These are phyloP conservation scores for Mormyrops boulengeri DNA, from an alignment of 2,797 vertebrate genomes.

Conservation along the genomic window DNA sequence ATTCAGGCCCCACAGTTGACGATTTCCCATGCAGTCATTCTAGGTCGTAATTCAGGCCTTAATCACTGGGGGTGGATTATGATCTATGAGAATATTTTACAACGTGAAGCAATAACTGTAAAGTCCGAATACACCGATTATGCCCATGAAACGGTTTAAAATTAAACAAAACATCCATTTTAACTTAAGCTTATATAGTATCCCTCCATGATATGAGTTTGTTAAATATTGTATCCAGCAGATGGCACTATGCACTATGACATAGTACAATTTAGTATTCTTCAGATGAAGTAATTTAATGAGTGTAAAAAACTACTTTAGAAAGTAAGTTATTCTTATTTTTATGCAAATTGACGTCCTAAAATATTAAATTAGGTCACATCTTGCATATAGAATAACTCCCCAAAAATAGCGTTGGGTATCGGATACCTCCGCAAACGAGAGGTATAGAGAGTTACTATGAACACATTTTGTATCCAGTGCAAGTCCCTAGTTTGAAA, in stretches of 20 bases:
- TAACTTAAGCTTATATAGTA: neutral
- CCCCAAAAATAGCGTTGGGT: neutral
- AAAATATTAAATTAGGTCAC: conserved; percentile 1
- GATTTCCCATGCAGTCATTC: neutral
- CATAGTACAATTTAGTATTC: neutral
- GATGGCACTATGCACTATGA: conserved; percentile 35
- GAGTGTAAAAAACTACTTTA: neutral
- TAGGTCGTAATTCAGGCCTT: neutral
- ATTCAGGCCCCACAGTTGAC: neutral
- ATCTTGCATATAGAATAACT: neutral
- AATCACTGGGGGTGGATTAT: neutral
- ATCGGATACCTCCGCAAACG: neutral
- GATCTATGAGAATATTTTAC: neutral
- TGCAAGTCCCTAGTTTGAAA: neutral
- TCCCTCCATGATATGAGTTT: neutral
- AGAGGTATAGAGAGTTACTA: neutral
- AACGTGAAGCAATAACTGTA: neutral
- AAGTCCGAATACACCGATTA: neutral
- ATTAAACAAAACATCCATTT: neutral
- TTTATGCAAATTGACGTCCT: neutral
- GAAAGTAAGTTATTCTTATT: neutral
- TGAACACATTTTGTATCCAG: neutral
- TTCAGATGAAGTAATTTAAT: neutral
- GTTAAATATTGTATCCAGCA: conserved; percentile 25
- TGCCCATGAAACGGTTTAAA: neutral